Conservation (phyloP, 2,888 invertebrate genomes). For the Hydroisotoma schaefferi region DNA sequence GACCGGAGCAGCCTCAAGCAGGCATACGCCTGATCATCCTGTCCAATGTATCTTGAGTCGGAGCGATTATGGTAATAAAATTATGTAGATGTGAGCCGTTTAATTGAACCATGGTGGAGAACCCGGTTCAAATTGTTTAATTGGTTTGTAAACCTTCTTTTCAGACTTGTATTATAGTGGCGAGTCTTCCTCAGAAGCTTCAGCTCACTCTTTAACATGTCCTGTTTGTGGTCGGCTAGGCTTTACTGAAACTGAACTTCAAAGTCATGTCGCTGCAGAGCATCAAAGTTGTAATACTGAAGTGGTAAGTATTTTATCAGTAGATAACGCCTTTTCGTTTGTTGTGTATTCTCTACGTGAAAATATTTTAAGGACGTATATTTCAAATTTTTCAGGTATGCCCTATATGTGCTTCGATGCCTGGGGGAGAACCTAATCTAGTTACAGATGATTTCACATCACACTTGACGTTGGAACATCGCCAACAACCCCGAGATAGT, state of each 20-base stretch:
- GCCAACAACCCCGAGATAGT: constrained; percentile 70
- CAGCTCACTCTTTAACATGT: constrained; percentile 94
- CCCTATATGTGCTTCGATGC: constrained; percentile 93
- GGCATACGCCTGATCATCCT: constrained; percentile 94
- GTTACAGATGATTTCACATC: constrained; percentile 97
- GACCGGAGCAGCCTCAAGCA: constrained; percentile 81
- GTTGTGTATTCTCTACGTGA: too few species aligned
- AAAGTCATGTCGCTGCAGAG: constrained; percentile 85
- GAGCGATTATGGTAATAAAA: constrained; percentile 92
- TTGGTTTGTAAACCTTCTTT: constrained; percentile 7
- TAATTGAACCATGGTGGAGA: too few species aligned
- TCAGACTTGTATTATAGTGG: constrained; percentile 92
- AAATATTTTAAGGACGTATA: background rate
- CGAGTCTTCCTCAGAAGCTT: constrained; percentile 83
- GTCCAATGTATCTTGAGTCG: constrained; percentile 98
- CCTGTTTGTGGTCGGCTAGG: constrained; percentile 97
- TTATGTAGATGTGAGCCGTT: too few species aligned
- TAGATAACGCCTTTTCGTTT: too few species aligned
- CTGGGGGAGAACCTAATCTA: constrained; percentile 95
- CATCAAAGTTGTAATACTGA: constrained; percentile 88
- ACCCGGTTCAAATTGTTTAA: background rate
- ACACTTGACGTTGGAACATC: constrained; percentile 91
- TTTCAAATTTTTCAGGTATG: constrained; percentile 82
- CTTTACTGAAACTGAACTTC: constrained; percentile 84
- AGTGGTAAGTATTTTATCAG: constrained; percentile 67